Base-by-base conservation (phyloP, 1,140 invertebrate genomes). In the Microplitis mediator region DNA sequence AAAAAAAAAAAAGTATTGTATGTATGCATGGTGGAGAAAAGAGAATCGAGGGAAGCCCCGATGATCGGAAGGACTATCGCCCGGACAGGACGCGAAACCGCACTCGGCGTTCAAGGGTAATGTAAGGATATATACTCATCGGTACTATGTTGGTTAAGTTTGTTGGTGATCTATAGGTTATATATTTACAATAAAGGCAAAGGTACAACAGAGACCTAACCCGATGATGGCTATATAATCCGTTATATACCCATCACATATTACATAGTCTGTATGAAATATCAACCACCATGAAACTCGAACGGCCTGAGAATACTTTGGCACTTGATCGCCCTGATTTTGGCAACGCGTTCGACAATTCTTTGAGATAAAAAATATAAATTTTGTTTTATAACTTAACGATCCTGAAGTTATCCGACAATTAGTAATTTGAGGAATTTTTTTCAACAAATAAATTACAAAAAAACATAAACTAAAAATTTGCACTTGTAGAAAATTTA, bases 211-310 rank as follows among this genome's bases (percentile, higher is more conserved):
- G 79, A 78, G 78, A 75, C 51, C 58, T 78, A 80, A 23, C 23
- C 23, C 23, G 23, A 23, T 23, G 78, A 82, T 81, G 63, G 56
- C 6, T 45, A 36, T 67, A 69, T 68, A 63, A 34, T 78, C 76
- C 75, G 77, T 78, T 84, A 65, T 23, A 45, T 45, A 45, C 39
- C 39, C 39, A 45, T 45, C 39, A 11, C 39, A 45, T 6, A 11
- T 45, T 45, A 45, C 82, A 81, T 79, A 14, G 73, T 85, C 77
- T 86, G 85, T 87, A 87, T 87, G 86, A 85, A 87, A 87, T 87
- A 87, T 87, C 86, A 87, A 87, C 82, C 85, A 86, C 82, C 82
- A 76, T 86, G 86, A 87, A 87, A 87, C 78, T 82, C 76, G 86
- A 86, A 85, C 83, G 74, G 74, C 86, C 85, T 86, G 85, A 86